Percentiles rank a stretch among this genome's conserved stretches.
These are phyloP conservation scores for Nemurella pictetii DNA, from an alignment of 2,888 invertebrate species.

Conservation along the genomic window DNA sequence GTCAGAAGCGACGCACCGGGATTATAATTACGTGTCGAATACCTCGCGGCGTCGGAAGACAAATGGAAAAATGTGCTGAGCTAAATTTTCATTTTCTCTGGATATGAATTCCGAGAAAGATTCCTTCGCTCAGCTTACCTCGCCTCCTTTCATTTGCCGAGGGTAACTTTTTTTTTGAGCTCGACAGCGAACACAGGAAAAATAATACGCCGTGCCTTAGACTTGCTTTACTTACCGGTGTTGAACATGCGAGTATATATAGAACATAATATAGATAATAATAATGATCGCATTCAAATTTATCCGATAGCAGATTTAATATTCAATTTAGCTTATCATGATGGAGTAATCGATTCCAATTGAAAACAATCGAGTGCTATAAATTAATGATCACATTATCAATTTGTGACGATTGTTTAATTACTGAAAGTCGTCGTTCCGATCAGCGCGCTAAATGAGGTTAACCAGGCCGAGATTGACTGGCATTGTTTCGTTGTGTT, in stretches of 20 bases:
- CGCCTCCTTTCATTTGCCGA: not conserved
- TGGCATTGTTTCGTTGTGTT: constrained; percentile 19
- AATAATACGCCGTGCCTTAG: not conserved
- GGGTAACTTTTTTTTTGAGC: not conserved
- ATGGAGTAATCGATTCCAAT: not conserved
- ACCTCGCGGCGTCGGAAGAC: not conserved
- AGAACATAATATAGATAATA: not conserved
- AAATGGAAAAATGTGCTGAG: not conserved
- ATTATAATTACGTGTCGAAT: not conserved
- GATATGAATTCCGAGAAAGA: not conserved
- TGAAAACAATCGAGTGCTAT: not conserved
- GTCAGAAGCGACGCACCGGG: not conserved
- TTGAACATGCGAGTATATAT: too few species aligned
- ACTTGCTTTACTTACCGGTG: too few species aligned
- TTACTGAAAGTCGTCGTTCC: not conserved
- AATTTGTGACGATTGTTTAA: constrained; percentile 3
- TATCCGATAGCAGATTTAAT: not conserved
- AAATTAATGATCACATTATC: constrained; percentile 11
- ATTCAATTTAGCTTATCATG: not conserved
- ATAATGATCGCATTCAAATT: not conserved
- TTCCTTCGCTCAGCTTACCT: not conserved
- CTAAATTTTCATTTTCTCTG: not conserved
- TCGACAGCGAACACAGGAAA: not conserved
- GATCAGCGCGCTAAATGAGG: constrained; percentile 17
- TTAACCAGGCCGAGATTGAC: constrained; percentile 19